Conservation (phyloP, 2,888 invertebrate species). For the Rhagonycha lutea region DNA sequence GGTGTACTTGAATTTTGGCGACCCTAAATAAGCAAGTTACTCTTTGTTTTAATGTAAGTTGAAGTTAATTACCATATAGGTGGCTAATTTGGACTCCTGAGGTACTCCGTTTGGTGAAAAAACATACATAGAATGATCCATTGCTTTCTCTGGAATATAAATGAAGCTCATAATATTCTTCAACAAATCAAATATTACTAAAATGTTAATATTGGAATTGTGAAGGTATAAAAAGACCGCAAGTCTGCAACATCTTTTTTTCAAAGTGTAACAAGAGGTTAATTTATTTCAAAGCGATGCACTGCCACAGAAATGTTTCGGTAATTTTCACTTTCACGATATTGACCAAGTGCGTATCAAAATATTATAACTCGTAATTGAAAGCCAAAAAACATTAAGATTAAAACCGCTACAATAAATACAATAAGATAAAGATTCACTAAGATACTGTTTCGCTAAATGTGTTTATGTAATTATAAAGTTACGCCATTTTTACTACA, state of each 20-base stretch:
- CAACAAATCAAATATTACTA: not conserved
- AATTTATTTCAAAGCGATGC: not conserved
- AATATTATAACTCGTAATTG: not conserved
- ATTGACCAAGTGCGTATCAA: not conserved
- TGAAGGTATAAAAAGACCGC: constrained; percentile 3
- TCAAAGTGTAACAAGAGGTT: not conserved
- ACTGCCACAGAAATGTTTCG: not conserved
- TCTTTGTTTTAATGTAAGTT: constrained; percentile 8
- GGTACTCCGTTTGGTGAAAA: constrained; percentile 74
- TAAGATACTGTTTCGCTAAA: constrained; percentile 5
- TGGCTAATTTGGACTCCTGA: constrained; percentile 82
- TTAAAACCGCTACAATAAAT: not conserved
- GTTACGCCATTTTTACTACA: constrained; percentile 13
- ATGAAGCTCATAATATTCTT: not conserved
- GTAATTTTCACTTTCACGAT: not conserved
- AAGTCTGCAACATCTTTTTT: not conserved
- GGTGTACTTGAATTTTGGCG: constrained; percentile 46
- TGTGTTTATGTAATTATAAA: constrained; percentile 6
- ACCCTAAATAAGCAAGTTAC: constrained; percentile 38
- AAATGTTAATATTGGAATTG: not conserved
- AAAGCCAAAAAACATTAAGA: not conserved
- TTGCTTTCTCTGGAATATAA: constrained; percentile 44
- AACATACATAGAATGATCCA: constrained; percentile 81
- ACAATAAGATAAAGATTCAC: not conserved
- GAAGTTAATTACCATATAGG: constrained; percentile 71